Evolutionary conservation across 2,888 invertebrate genomes (phyloP), one percentile per base, ranked within the genome.

Genomic region (Colletes collaris): DNA sequence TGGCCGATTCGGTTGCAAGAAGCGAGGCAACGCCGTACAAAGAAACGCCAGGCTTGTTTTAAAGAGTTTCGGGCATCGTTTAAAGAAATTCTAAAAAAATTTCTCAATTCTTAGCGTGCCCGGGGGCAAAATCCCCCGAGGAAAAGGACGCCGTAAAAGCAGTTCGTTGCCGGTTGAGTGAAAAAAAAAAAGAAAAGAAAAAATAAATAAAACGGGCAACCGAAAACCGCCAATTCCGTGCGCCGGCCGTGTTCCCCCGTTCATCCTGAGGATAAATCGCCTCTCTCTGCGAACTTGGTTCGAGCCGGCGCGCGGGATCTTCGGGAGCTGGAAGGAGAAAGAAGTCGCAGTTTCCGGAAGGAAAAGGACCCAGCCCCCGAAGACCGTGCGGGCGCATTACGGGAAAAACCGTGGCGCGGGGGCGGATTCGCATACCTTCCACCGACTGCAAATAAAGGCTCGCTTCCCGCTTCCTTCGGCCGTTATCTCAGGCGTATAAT

Each of bases 401-500:
- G 80, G 66, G 69, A 70, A 80, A 79, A 79, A 71, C 60, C 70
- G 46, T 53, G 7, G 50, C 3, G 44, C 3, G 50, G 13, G 13
- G 50, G 13, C 40, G 79, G 82, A 60, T 81, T 85, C 85, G 81
- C 81, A 64, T 85, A 68, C 78, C 76, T 81, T 75, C 79, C 63
- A 56, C 73, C 65, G 76, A 76, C 83, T 82, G 81, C 84, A 82
- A 86, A 86, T 86, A 86, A 83, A 86, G 80, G 79, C 71, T 82
- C 81, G 79, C 79, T 63, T 71, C 76, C 76, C 60, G 49, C 66
- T 27, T 73, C 69, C 76, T 72, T 71, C 84, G 86, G 75, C 81
- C 86, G 87, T 90, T 91, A 92, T 91, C 91, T 87, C 87, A 79
- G 82, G 81, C 90, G 87, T 89, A 89, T 91, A 90, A 91, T 90